Conservation (phyloP, 2,888 invertebrate genomes). For the Diarsia dahlii region DNA sequence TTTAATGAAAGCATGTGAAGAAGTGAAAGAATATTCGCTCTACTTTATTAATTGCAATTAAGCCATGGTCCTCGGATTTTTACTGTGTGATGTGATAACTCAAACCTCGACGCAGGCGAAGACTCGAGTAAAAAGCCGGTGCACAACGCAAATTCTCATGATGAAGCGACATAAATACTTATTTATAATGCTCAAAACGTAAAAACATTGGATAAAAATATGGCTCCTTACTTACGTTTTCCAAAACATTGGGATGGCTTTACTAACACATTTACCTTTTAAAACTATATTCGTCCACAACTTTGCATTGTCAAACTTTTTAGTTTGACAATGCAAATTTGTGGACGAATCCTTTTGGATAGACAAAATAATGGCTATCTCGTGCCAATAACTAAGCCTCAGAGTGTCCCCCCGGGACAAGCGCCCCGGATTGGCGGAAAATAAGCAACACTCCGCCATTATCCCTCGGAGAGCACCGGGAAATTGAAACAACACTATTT, state of each 20-base stretch:
- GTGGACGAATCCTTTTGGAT: no score
- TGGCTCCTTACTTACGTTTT: neutral
- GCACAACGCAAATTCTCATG: neutral
- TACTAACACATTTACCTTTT: no score
- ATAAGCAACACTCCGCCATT: constrained; percentile 23
- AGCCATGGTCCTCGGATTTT: no score
- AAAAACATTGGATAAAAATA: neutral
- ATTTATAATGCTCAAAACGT: neutral
- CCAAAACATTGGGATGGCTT: neutral
- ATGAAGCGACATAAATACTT: neutral
- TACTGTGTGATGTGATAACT: no score
- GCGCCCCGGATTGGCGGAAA: constrained; percentile 24
- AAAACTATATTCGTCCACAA: no score
- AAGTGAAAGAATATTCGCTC: neutral
- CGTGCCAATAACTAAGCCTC: constrained; percentile 6
- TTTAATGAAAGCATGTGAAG: neutral
- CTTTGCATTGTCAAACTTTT: no score
- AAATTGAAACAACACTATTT: constrained; percentile 49
- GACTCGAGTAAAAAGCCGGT: neutral
- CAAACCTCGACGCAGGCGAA: no score
- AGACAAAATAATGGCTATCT: constrained; percentile 16
- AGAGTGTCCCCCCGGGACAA: constrained; percentile 7
- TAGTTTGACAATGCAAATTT: no score
- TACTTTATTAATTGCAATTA: neutral
- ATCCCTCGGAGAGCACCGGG: constrained; percentile 33